Evolutionary conservation across 2,113 vertebrate genomes (phyloP), one percentile per base, ranked within the genome.

Genomic region (Oriolus oriolus): DNA sequence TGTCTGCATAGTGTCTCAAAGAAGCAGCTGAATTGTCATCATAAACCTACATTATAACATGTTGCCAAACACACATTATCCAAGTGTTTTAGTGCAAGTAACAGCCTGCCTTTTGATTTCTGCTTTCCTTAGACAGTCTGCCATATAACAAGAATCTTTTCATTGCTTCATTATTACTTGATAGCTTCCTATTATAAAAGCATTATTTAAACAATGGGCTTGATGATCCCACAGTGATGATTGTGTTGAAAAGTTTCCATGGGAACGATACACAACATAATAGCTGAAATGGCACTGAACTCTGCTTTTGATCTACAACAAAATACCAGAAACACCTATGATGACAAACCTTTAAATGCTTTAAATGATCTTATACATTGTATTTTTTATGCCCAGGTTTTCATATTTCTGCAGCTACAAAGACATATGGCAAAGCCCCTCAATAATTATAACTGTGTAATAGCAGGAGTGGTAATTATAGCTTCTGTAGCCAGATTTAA

Each of bases 401-500:
- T 85, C 13, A 8, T 60, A 41, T 64, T 87, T 93, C 61, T 92
- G 68, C 57, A 14, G 56, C 69, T 94, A 81, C 56, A 86, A 96
- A 93, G 79, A 45, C 54, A 57, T 71, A 93, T 70, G 50, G 79
- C 35, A 74, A 80, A 77, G 41, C 79, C 59, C 84, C n/a, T 95
- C 50, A 87, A 37, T 96, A 91, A 91, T 95, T 97, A 81, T 84
- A 94, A 86, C 16, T 89, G 12, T 47, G 63, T 75, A 71, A 86
- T 68, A 93, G 21, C 26, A 93, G 65, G 35, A 93, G 82, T 64
- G 27, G 39, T 75, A 41, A 90, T 93, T 94, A 75, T 42, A 73
- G 41, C 24, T 54, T 71, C 41, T 70, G 28, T 41, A 76, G 23
- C 5, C 47, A 74, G 18, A 76, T 84, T 95, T 89, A 65, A 78